phyloP scores from a whole-genome alignment of 2,888 invertebrate species.

The Yponomeuta sedellus region DNA sequence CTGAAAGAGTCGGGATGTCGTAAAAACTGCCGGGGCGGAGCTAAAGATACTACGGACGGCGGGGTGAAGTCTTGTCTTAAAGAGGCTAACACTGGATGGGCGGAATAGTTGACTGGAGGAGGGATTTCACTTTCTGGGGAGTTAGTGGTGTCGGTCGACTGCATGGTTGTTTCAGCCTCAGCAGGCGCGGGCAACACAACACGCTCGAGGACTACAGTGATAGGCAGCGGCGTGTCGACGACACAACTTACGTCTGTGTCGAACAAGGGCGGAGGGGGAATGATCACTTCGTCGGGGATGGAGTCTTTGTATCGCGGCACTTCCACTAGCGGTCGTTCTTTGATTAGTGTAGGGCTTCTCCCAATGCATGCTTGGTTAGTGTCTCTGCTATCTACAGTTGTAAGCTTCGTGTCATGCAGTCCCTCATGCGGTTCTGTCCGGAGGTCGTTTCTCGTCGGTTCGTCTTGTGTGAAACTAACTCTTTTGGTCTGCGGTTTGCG shows the following conservation, averaged over 20 bases:
- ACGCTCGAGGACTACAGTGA: conserved; percentile 58
- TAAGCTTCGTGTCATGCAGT: conserved; percentile 28
- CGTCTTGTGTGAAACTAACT: conserved; percentile 68
- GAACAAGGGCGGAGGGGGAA: conserved; percentile 70
- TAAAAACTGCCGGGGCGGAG: conserved; percentile 55
- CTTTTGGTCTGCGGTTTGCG: conserved; percentile 68
- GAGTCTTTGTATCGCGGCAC: conserved; percentile 36
- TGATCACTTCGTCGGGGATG: conserved; percentile 66
- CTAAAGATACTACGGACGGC: conserved; percentile 47
- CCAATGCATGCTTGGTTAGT: conserved; percentile 72
- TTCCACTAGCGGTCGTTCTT: conserved; percentile 17
- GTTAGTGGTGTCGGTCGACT: conserved; percentile 59
- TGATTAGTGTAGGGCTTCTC: conserved; percentile 60
- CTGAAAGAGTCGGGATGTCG: conserved; percentile 37
- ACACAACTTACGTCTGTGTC: conserved; percentile 59
- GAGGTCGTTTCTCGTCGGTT: conserved; percentile 35
- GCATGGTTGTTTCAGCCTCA: conserved; percentile 66
- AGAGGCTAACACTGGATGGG: conserved; percentile 44
- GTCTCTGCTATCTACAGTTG: conserved; percentile 29
- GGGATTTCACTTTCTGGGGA: conserved; percentile 61
- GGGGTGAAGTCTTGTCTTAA: background rate
- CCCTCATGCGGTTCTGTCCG: conserved; percentile 43
- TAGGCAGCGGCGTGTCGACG: conserved; percentile 48
- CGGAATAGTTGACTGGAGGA: conserved; percentile 67
- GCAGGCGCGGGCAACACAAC: conserved; percentile 56